Evolutionary conservation across 2,888 invertebrate species (phyloP).

Genomic region (Chloromyia formosa): DNA sequence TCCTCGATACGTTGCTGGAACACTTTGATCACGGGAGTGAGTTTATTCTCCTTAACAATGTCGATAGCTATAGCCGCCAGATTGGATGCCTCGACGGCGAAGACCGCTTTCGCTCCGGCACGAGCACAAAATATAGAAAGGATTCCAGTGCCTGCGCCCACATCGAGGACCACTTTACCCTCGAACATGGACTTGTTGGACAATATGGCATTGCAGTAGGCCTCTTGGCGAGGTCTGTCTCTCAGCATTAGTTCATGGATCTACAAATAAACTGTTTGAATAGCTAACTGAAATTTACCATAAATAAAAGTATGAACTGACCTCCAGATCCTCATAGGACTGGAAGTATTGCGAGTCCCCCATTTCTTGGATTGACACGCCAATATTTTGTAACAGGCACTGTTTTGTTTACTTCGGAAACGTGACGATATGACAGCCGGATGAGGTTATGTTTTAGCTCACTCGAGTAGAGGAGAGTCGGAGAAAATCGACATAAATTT

Average conservation of each 20-base stretch:
- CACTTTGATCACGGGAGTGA: slow-evolving; percentile 74
- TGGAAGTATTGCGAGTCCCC: slow-evolving; percentile 67
- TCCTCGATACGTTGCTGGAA: slow-evolving; percentile 82
- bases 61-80: slow-evolving; percentile 72
- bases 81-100: slow-evolving; percentile 84
- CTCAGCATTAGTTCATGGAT: slow-evolving; percentile 82
- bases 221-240: slow-evolving; percentile 78
- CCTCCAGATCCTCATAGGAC: slow-evolving; percentile 80
- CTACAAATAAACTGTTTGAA: slow-evolving; percentile 63
- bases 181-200: slow-evolving; percentile 72
- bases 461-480: too few species aligned
- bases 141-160: slow-evolving; percentile 89
- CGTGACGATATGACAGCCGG: background rate
- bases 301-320: slow-evolving; percentile 60
- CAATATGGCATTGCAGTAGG: slow-evolving; percentile 83
- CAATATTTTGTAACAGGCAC: background rate
- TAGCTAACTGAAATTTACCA: background rate
- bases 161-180: slow-evolving; percentile 84
- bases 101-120: slow-evolving; percentile 89
- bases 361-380: background rate
- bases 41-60: slow-evolving; percentile 76
- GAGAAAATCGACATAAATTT: too few species aligned
- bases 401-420: slow-evolving; percentile 1
- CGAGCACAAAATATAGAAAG: slow-evolving; percentile 87
- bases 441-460: too few species aligned